These are phyloP conservation scores for Oligia latruncula DNA, from an alignment of 2,888 invertebrate species.

Conservation along the genomic window DNA sequence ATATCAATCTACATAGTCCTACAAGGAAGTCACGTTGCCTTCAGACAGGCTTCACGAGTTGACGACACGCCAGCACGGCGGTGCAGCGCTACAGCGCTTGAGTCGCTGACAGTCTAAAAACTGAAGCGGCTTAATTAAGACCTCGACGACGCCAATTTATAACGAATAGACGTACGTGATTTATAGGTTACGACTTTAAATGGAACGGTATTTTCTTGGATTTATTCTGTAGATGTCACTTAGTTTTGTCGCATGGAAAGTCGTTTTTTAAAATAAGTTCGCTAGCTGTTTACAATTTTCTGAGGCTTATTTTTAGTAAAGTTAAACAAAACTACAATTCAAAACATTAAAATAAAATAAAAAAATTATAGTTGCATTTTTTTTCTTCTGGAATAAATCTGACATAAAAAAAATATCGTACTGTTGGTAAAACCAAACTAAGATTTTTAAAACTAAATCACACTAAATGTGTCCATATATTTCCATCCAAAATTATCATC, in stretches of 20 bases:
- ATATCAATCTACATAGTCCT: conserved; percentile 28
- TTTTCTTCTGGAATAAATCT: not conserved
- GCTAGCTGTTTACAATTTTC: not conserved
- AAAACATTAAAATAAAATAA: not conserved
- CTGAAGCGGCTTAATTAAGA: conserved; percentile 56
- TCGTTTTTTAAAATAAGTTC: not conserved
- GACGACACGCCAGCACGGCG: conserved; percentile 32
- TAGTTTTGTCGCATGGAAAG: not conserved
- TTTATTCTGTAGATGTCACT: conserved; percentile 25
- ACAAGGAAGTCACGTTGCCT: conserved; percentile 54
- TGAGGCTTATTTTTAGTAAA: not conserved
- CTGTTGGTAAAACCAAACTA: not conserved
- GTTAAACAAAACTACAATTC: too few species aligned
- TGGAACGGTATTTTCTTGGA: conserved; percentile 23
- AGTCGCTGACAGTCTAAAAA: conserved; percentile 52
- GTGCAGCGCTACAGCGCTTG: conserved; percentile 12
- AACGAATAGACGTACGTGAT: conserved; percentile 55
- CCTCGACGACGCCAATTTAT: conserved; percentile 54
- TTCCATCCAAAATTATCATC: conserved; percentile 27
- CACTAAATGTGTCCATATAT: conserved; percentile 6
- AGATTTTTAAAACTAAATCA: not conserved
- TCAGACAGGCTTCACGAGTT: conserved; percentile 43
- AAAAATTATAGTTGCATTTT: not conserved
- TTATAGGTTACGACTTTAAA: conserved; percentile 33
- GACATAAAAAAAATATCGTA: not conserved